Conservation (phyloP, 1,140 invertebrate species). For the Meloidogyne floridensis region DNA sequence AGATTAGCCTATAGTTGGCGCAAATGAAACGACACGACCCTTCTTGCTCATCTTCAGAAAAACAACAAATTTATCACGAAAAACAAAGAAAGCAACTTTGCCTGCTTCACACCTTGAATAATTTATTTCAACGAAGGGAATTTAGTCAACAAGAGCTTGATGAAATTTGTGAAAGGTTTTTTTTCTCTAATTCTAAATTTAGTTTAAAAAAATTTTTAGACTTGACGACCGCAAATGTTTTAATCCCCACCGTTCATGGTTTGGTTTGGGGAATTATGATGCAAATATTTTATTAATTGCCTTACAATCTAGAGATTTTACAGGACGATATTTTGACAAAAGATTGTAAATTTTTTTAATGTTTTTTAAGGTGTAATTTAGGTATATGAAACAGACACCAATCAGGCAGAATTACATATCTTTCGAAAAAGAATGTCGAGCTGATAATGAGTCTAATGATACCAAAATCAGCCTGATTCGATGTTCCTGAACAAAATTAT, state of each 20-base stretch:
- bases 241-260: constrained; percentile 52
- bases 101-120: constrained; percentile 51
- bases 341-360: constrained; percentile 41
- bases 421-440: too few species aligned
- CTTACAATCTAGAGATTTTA: constrained; percentile 35
- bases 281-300: constrained; percentile 47
- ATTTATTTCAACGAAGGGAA: constrained; percentile 50
- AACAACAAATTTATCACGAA: constrained; percentile 47
- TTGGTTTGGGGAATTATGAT: constrained; percentile 55
- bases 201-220: constrained; percentile 27
- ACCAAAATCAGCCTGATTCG: too few species aligned
- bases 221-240: constrained; percentile 51
- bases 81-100: constrained; percentile 50
- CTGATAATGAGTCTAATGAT: too few species aligned
- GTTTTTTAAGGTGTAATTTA: background rate
- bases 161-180: constrained; percentile 51
- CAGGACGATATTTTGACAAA: constrained; percentile 44
- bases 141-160: constrained; percentile 52
- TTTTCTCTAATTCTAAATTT: constrained; percentile 1
- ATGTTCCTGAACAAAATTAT: too few species aligned
- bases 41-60: background rate
- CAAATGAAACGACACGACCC: background rate
- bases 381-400: too few species aligned
- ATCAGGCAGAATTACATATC: too few species aligned
- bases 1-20: too few species aligned